Conservation (phyloP, 2,888 invertebrate species). For the Apantesis nais region DNA sequence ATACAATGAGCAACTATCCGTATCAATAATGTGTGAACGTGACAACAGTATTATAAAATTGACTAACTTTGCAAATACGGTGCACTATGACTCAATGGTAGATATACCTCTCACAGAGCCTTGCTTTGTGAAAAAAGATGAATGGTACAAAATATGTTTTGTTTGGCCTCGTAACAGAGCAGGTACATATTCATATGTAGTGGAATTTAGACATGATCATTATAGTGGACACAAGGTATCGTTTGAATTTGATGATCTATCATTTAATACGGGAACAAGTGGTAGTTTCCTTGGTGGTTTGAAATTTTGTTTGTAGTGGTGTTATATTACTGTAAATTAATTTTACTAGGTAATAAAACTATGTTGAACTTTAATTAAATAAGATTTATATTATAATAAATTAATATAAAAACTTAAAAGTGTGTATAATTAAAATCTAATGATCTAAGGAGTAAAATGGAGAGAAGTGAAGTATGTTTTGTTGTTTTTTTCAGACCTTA, state of each 20-base stretch:
- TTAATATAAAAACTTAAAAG: not conserved
- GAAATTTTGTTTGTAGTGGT: constrained; percentile 72
- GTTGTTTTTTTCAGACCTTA: too few species aligned
- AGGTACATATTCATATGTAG: constrained; percentile 70
- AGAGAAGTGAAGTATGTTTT: too few species aligned
- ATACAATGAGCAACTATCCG: constrained; percentile 75
- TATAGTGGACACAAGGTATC: constrained; percentile 67
- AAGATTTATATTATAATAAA: not conserved
- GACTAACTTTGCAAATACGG: constrained; percentile 69
- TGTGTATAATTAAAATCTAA: not conserved
- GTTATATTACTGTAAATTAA: not conserved
- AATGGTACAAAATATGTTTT: constrained; percentile 78
- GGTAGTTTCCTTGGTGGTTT: constrained; percentile 78
- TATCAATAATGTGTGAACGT: constrained; percentile 68
- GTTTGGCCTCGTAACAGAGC: constrained; percentile 69
- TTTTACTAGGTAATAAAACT: not conserved
- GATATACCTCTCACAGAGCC: constrained; percentile 75
- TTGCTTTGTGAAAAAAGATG: constrained; percentile 73
- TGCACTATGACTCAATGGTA: constrained; percentile 76
- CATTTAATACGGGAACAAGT: constrained; percentile 56
- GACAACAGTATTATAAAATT: constrained; percentile 68
- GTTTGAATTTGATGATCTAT: constrained; percentile 78
- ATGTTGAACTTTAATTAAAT: not conserved
- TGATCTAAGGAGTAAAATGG: too few species aligned
- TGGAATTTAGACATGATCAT: constrained; percentile 70